Evolutionary conservation across 2,888 invertebrate species (phyloP).

Genomic region (Doris montereyensis): DNA sequence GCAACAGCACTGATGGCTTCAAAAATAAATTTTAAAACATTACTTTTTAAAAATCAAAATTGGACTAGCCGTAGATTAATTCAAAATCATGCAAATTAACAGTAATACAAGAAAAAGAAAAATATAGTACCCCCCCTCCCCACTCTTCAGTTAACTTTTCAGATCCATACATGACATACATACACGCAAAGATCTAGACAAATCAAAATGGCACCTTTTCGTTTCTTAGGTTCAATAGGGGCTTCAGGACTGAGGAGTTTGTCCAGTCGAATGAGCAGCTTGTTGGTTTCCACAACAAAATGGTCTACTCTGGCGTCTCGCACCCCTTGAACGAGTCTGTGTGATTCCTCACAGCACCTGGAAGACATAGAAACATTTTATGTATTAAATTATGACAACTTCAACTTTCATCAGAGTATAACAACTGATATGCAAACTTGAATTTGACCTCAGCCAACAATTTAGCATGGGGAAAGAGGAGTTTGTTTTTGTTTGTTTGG

Average conservation of each 20-base stretch:
- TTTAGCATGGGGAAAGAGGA: no score
- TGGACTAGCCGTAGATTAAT: neutral
- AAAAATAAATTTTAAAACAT: no score
- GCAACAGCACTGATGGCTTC: no score
- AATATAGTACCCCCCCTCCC: no score
- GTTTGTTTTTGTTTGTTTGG: no score
- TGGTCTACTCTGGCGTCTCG: constrained; percentile 85
- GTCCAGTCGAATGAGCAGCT: constrained; percentile 92
- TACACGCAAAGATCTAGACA: no score
- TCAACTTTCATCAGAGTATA: no score
- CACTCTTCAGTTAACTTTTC: neutral
- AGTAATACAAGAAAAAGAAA: constrained; percentile 10
- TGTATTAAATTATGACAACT: no score
- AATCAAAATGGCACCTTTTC: constrained; percentile 64
- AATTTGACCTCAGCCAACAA: no score
- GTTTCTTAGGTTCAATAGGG: constrained; percentile 76
- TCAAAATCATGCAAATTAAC: neutral
- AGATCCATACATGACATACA: neutral
- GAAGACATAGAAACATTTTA: no score
- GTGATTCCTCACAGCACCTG: constrained; percentile 79
- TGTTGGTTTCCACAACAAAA: constrained; percentile 95
- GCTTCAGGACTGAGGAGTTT: constrained; percentile 84
- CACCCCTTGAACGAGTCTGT: constrained; percentile 83
- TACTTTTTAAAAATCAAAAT: no score
- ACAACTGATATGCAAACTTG: no score